phyloP scores from a whole-genome alignment of 2,113 vertebrate species.

The Rhynchomys soricoides region DNA sequence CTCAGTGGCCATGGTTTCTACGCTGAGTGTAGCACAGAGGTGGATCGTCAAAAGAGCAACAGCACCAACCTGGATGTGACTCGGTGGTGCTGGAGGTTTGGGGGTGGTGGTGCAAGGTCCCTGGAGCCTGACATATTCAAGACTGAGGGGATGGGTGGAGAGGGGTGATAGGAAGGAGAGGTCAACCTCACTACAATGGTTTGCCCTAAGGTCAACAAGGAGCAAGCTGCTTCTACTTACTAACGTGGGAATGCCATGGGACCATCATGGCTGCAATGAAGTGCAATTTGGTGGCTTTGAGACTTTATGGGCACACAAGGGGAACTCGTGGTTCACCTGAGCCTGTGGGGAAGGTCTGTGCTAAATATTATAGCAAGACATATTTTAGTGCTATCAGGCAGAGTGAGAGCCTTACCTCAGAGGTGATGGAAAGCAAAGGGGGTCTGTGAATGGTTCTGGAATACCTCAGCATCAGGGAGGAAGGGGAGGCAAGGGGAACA shows the following conservation, averaged over 20 bases:
- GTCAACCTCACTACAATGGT: fast-evolving
- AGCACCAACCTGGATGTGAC: fast-evolving
- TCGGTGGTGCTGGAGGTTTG: too few species aligned
- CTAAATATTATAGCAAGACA: fast-evolving
- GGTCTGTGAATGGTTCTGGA: fast-evolving
- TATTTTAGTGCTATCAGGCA: not conserved
- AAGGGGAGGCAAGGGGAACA: fast-evolving
- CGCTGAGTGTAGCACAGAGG: fast-evolving
- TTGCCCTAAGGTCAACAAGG: not conserved
- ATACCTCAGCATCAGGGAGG: not conserved
- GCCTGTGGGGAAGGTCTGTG: not conserved
- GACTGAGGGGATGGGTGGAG: not conserved
- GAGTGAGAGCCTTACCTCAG: not conserved
- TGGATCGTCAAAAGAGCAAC: too few species aligned
- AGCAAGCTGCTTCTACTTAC: not conserved
- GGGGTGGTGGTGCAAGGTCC: not conserved
- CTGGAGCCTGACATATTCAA: not conserved
- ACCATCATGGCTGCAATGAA: too few species aligned
- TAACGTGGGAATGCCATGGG: fast-evolving
- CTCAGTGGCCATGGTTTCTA: fast-evolving
- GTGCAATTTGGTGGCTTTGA: not conserved
- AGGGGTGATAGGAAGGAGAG: too few species aligned
- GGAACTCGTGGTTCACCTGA: not conserved
- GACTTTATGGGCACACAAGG: not conserved
- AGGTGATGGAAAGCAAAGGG: not conserved